Base-by-base conservation (phyloP, 2,888 invertebrate species). In the Limnephilus rhombicus region DNA sequence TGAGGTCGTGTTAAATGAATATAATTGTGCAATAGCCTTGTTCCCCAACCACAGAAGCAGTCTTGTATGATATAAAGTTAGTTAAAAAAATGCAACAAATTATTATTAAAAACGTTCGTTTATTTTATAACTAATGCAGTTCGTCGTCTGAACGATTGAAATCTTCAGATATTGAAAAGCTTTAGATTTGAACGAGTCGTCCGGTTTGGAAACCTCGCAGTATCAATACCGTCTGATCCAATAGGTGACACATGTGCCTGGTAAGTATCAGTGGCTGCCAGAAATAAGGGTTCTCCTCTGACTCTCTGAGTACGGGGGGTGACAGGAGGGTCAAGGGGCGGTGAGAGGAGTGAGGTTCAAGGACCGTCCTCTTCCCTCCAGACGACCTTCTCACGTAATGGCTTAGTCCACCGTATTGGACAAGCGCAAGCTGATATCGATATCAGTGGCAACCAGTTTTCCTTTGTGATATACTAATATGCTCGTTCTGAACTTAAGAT, bases 301-400 rank as follows among this genome's bases (percentile, higher is more conserved):
- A 68, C 68, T n/a, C 68, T 68, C 68, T 9, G 68, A 68, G 68
- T 7, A n/a, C 9, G 24, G 68, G 68, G 31, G 68, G 68, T 68
- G 68, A 24, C 24, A n/a, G 24, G 68, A 18, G 24, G 2, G 24
- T 24, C 18, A 24, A 5, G 7, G 5, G 68, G 24, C 7, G 68
- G 24, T n/a, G 68, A 7, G 24, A 9, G n/a, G 68, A 9, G 68
- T 24, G 68, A 24, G 24, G 68, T 18, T 7, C 68, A 68, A 68
- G 24, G 68, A 68, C 68, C 68, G 24, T 53, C 53, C 18, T 68
- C n/a, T 31, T 68, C 68, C 68, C n/a, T n/a, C n/a, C 68, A 68
- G 68, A 68, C 68, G 68, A 68, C 68, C 68, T 68, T 68, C 68
- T 68, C 68, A 68, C 68, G n/a, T 68, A 68, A 68, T 68, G 68